Conservation (phyloP, 1,140 invertebrate genomes). For the Tachypleus tridentatus region DNA sequence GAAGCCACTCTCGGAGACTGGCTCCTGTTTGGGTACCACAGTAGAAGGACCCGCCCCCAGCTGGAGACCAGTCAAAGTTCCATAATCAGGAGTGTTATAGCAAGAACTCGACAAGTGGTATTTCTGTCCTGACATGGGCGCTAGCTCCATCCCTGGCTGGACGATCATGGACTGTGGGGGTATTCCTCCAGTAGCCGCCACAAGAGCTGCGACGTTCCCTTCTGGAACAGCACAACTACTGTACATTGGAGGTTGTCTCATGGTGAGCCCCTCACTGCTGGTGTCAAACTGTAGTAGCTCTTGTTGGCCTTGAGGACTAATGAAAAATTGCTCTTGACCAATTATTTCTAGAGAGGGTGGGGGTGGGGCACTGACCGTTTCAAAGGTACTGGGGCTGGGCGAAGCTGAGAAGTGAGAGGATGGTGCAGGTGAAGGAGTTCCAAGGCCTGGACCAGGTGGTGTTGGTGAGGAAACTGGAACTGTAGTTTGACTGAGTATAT, state of each 20-base stretch:
- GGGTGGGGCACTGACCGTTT: background rate
- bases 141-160: constrained; percentile 31
- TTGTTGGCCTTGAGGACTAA: constrained; percentile 6
- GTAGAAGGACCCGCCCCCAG: constrained; percentile 18
- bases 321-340: background rate
- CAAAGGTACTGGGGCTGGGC: constrained; percentile 1
- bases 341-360: constrained; percentile 3
- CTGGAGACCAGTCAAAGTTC: constrained; percentile 20
- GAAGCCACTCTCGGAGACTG: constrained; percentile 9
- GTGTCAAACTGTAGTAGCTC: constrained; percentile 12
- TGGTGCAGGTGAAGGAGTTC: constrained; percentile 5
- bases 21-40: constrained; percentile 27
- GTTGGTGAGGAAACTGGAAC: constrained; percentile 11
- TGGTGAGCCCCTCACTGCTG: constrained; percentile 14
- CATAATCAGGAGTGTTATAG: constrained; percentile 6
- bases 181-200: constrained; percentile 9
- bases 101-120: constrained; percentile 44
- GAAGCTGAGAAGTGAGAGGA: constrained; percentile 10
- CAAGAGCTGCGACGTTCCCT: constrained; percentile 28
- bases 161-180: constrained; percentile 21
- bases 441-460: background rate
- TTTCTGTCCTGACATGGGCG: constrained; percentile 34
- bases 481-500: constrained; percentile 5
- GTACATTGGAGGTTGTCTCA: constrained; percentile 35
- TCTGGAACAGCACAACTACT: constrained; percentile 30